Base-by-base conservation (phyloP, 2,113 vertebrate genomes). In the Strix uralensis region DNA sequence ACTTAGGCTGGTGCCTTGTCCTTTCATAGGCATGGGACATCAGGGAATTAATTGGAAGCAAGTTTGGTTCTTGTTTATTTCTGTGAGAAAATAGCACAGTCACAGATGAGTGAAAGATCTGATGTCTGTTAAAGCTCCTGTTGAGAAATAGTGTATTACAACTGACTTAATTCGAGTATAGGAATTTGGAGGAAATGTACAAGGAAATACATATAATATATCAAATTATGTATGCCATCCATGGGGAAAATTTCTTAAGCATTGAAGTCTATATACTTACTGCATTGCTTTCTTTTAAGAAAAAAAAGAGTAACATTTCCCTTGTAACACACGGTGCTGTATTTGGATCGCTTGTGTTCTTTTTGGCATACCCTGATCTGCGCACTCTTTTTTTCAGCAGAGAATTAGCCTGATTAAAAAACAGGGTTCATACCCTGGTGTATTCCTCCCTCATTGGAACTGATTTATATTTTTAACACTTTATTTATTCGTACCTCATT, bases 401-500 rank as follows among this genome's bases (percentile, higher is more conserved):
- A 86, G 63, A 93, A 54, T 63, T 21, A 88, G 11, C 15, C 42
- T 88, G 55, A 70, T 55, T 69, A 51, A 89, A 67, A 77, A 59
- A 57, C 25, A 55, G 67, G 30, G 58, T 81, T 88, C 92, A 70
- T 70, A 75, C 8, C 38, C 55, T 73, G 46, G 6, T 49, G 36
- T 25, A 22, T 63, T 91, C n/a, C 19, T 94, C 25, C 84, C 65
- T n/a, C n/a, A 63, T 13, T 79, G 69, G 59, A 91, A 51, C 23
- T 5, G 47, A 67, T 58, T 92, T 57, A 49, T 72, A 78, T 47
- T 92, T 91, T 93, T 49, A 83, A 32, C 14, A 34, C 27, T 86
- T 62, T 88, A 69, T 90, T 93, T 92, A 88, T 88, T 94, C 42
- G 42, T 81, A 47, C 80, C 11, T 88, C 74, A 71, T 92, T 94